Evolutionary conservation across 2,797 vertebrate species (phyloP).

Genomic region (Microctenopoma steveboyesi): DNA sequence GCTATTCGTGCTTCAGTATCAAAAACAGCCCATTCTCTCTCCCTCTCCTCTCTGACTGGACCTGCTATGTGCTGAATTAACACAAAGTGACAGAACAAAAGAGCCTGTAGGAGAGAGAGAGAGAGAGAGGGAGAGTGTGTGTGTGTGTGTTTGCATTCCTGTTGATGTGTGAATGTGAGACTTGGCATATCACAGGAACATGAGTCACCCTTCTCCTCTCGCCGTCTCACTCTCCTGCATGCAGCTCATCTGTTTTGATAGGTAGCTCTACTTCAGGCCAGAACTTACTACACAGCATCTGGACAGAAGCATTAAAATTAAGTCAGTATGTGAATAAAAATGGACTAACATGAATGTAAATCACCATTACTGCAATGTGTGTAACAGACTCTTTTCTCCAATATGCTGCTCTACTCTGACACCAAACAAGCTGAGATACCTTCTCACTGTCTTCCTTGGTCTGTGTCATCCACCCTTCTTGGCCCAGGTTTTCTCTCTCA

Average conservation of each 20-base stretch:
- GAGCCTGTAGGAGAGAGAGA: conserved; percentile 45
- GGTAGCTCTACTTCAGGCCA: conserved; percentile 10
- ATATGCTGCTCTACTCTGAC: conserved; percentile 19
- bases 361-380: too few relatives aligned
- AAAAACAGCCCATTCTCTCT: not conserved
- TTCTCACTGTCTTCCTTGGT: conserved; percentile 21
- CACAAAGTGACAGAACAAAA: conserved; percentile 71
- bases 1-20: conserved; percentile 31
- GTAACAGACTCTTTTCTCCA: too few relatives aligned
- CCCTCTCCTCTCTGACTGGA: conserved; percentile 29
- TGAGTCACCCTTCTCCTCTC: conserved; percentile 64
- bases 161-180: conserved; percentile 58
- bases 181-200: conserved; percentile 59
- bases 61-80: conserved; percentile 57
- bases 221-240: conserved; percentile 35
- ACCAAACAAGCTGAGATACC: conserved; percentile 25
- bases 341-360: too few relatives aligned
- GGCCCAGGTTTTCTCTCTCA: conserved; percentile 30
- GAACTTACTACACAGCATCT: too few relatives aligned
- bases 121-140: conserved; percentile 3
- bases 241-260: conserved; percentile 56
- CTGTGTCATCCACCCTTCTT: conserved; percentile 26
- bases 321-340: too few relatives aligned
- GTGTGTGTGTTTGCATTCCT: conserved; percentile 27
- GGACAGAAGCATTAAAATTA: too few relatives aligned